phyloP scores from a whole-genome alignment of 2,797 vertebrate species.

The Enoplosus armatus region DNA sequence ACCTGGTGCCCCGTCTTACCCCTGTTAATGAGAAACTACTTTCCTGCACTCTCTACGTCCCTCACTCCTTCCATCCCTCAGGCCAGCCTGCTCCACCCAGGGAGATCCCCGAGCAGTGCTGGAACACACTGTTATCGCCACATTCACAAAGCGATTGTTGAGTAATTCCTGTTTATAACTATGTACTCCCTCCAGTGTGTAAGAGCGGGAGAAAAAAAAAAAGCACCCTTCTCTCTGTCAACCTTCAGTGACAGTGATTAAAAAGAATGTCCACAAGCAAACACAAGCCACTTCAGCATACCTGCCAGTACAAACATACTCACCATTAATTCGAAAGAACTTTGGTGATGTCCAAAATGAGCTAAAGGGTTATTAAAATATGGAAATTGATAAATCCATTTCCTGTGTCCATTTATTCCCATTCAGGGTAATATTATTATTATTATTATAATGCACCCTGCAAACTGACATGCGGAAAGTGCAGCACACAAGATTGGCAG shows the following conservation, averaged over 20 bases:
- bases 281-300: constrained; percentile 12
- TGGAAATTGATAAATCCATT: background rate
- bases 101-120: constrained; percentile 90
- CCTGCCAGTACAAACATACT: background rate
- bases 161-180: constrained; percentile 94
- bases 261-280: constrained; percentile 42
- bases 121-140: constrained; percentile 95
- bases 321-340: constrained; percentile 15
- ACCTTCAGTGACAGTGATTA: constrained; percentile 71
- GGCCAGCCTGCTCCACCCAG: constrained; percentile 76
- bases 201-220: constrained; percentile 81
- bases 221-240: constrained; percentile 78
- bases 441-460: too few species aligned
- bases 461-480: constrained; percentile 23
- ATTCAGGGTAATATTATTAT: background rate
- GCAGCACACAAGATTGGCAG: constrained; percentile 35
- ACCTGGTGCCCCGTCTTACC: constrained; percentile 80
- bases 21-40: constrained; percentile 81
- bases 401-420: background rate
- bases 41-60: constrained; percentile 70
- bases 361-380: background rate
- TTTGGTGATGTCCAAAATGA: constrained; percentile 8
- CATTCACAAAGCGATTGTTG: constrained; percentile 95
- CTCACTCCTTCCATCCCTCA: constrained; percentile 68
- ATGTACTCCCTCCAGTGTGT: constrained; percentile 84